Base-by-base conservation (phyloP, 30 jellyfish, hydroid and myxozoan genomes). In the Hydractinia symbiolongicarpus region DNA sequence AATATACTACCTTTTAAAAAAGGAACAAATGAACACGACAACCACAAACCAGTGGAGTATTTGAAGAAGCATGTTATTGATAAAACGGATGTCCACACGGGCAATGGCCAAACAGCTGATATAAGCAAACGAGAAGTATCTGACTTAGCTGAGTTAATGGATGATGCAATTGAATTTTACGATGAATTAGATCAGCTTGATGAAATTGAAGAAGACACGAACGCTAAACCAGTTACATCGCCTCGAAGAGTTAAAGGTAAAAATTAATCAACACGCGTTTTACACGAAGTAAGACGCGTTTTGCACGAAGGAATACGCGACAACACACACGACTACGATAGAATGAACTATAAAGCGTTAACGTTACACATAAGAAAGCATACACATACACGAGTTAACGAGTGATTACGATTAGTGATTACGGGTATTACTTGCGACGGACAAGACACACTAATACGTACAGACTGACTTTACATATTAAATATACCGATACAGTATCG, bases 171-270 rank as follows among this genome's bases (percentile, higher is more conserved):
- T 6, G 74, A 64, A 64, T 64, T 64, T 13, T 64, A 64, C 4
- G 74, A 64, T 51, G 74, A 64, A 13, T 13, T 64, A 6, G 74
- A 64, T 64, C 74, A 64, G 2, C 19, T 64, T 44, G 40, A 64
- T 64, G 74, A 64, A 64, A 64, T 64, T 0, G 74, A 64, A 64
- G 74, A 64, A 64, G 74, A 64, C 19, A 44, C 74, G 7, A 64
- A 64, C 40, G 74, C 16, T 4, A 64, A 64, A 51, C 52, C 40
- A 44, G 40, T 64, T 6, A n/a, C 74, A 6, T 64, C 74, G 40
- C 74, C 74, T n/a, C 19, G 40, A 51, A 64, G 16, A 13, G 16
- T 64, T n/a, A 51, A 44, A 6, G 74, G 74, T 64, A 64, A 13
- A 13, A 13, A 58, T 58, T 58, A 11, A 58, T 11, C 15, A 3